A percentile compares a stretch with the other conserved stretches of the same genome.
Conservation (phyloP, 2,888 invertebrate species). For the Creontiades dilutus region DNA sequence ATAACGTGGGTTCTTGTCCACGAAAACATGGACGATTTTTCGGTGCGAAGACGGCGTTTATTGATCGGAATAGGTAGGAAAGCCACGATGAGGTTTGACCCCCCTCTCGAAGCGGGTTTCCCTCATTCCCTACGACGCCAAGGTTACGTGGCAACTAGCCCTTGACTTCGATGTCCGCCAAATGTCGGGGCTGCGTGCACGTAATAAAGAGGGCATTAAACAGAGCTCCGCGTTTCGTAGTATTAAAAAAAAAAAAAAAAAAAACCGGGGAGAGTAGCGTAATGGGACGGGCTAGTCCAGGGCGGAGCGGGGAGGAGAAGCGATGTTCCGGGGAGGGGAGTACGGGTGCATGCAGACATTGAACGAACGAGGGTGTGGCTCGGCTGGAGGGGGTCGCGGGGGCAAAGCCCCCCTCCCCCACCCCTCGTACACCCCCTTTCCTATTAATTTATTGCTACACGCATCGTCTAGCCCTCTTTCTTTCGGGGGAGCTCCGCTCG, state of each 20-base stretch:
- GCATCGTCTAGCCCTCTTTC: conserved; percentile 60
- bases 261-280: background rate
- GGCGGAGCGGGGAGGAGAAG: background rate
- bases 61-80: no score
- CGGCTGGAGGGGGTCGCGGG: conserved; percentile 50
- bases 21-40: no score
- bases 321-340: background rate
- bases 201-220: conserved; percentile 45
- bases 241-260: no score
- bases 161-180: conserved; percentile 53
- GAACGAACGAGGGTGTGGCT: conserved; percentile 48
- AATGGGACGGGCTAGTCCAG: no score
- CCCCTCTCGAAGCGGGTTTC: no score
- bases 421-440: background rate
- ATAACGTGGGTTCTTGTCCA: no score
- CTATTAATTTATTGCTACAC: conserved; percentile 64
- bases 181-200: conserved; percentile 53
- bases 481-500: background rate
- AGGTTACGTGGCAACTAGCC: conserved; percentile 59
- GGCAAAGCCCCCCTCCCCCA: background rate
- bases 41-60: no score
- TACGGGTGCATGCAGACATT: conserved; percentile 40
- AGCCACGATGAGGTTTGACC: no score
- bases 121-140: background rate
- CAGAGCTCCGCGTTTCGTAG: background rate